Conservation (phyloP, 2,797 vertebrate species). For the Sparidentex hasta region DNA sequence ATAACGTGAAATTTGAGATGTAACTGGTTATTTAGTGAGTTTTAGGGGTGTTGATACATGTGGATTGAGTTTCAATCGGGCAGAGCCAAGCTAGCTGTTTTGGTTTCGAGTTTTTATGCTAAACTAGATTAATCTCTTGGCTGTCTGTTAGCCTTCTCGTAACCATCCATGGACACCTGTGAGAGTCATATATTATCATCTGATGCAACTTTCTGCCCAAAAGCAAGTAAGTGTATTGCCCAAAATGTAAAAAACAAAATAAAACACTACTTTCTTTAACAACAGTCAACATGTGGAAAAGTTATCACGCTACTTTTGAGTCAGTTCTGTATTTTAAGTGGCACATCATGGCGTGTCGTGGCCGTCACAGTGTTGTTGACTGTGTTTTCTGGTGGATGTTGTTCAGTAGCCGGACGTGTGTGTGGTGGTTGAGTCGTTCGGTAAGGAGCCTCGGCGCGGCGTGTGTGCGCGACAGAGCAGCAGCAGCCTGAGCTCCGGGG, state of each 20-base stretch:
- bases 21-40: no score
- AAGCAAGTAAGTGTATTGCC: background rate
- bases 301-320: background rate
- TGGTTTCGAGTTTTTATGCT: no score
- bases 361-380: background rate
- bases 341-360: background rate
- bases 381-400: background rate
- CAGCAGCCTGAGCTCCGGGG: slow-evolving; percentile 83
- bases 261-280: background rate
- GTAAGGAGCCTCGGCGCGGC: slow-evolving; percentile 65
- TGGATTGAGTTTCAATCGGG: no score
- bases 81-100: no score
- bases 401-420: slow-evolving; percentile 81
- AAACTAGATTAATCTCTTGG: no score
- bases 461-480: slow-evolving; percentile 75
- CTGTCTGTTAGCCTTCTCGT: no score
- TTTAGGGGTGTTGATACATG: no score
- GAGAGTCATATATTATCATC: no score
- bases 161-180: no score
- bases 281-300: background rate
- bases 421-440: slow-evolving; percentile 85
- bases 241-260: background rate
- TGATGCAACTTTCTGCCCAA: no score
- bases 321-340: background rate
- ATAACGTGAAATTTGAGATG: no score